Conservation (phyloP, 2,888 invertebrate genomes). For the Celastrina argiolus region DNA sequence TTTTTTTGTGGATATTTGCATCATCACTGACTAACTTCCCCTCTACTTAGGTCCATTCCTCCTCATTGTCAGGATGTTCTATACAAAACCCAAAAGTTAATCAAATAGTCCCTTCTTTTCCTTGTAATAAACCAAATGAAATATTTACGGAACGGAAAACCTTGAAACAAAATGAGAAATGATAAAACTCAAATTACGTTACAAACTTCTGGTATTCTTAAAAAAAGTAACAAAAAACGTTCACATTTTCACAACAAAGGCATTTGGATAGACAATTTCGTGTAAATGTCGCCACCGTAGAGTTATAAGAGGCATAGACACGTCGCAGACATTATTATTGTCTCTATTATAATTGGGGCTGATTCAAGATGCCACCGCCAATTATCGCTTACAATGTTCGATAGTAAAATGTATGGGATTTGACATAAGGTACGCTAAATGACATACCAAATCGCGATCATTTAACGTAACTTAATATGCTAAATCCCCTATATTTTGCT, state of each 20-base stretch:
- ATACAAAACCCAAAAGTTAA: not conserved
- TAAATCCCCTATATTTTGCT: too few species aligned
- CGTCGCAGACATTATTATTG: not conserved
- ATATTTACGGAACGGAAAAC: not conserved
- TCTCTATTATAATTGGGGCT: too few species aligned
- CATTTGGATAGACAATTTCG: constrained; percentile 6
- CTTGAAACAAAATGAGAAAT: constrained; percentile 14
- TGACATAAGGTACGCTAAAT: too few species aligned
- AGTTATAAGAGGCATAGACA: not conserved
- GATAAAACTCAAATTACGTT: not conserved
- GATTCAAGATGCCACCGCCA: too few species aligned
- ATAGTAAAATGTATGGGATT: too few species aligned
- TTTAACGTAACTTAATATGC: too few species aligned
- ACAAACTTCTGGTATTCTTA: constrained; percentile 1
- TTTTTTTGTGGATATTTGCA: too few species aligned
- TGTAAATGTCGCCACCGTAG: constrained; percentile 13
- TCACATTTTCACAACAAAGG: constrained; percentile 9
- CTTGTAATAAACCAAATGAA: not conserved
- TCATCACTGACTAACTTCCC: too few species aligned
- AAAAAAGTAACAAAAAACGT: not conserved
- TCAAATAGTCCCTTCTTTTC: not conserved
- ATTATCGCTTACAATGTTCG: too few species aligned
- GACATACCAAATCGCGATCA: too few species aligned
- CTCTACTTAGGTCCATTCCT: too few species aligned
- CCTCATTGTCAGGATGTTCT: too few species aligned